Evolutionary conservation across 1,140 invertebrate genomes (phyloP), one percentile per base, ranked within the genome.

Genomic region (Cydia strobilella): DNA sequence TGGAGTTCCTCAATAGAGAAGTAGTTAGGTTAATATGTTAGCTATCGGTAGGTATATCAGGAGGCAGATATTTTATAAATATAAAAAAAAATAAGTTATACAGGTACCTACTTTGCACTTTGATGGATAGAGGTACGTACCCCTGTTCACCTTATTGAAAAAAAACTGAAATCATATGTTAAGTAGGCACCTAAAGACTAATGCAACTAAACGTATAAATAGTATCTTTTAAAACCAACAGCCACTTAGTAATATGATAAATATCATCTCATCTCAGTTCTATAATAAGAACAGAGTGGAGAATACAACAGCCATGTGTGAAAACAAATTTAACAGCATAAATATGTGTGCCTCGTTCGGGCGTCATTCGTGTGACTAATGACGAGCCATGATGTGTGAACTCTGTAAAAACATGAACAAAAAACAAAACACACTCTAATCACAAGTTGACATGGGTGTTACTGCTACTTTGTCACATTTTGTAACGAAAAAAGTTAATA

Each of bases 271-370:
- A 20, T 18, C 54, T 12, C 54, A 59, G 54, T 59, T 59, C 54
- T 59, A 59, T 59, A 23, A 59, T 23, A 59, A 59, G 54, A 59
- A 59, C 20, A 59, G 54, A 59, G 54, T 23, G 54, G 20, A 59
- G 18, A 59, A 59, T 18, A 54, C 12, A 15, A 35, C 15, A 42
- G 7, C 65, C 27, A 35, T 35, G 27, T 69, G 65, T 69, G 65
- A 69, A 69, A 69, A 69, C 65, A 69, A 69, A 35, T 69, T 69
- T 69, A 69, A 69, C n/a, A 13, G 42, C 65, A 35, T 69, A 69
- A 69, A 69, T 69, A 69, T 69, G 65, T 69, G n/a, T n/a, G 65
- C n/a, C n/a, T 39, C n/a, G 65, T 20, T 35, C 65, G 31, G 5
- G 3, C 65, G 27, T 69, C 65, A 69, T 42, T 69, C 65, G 31